Percentiles rank a stretch among this genome's conserved stretches.
Conservation (phyloP, 2,113 vertebrate genomes). For the Crotophaga sulcirostris region DNA sequence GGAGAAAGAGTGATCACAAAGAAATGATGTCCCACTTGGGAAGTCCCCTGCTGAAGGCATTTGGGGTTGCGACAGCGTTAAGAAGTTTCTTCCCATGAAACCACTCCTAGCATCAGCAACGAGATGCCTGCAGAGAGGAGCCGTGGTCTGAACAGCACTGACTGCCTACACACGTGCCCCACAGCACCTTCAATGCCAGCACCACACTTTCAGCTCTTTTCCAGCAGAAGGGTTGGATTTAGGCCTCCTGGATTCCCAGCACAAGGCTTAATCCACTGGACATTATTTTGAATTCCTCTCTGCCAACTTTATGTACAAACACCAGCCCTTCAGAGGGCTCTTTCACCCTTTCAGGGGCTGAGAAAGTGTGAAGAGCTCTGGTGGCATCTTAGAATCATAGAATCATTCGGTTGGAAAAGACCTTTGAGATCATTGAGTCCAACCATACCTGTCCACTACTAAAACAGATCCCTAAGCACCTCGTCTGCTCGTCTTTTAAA, state of each 20-base stretch:
- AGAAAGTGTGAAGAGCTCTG: neutral
- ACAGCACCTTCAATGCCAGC: neutral
- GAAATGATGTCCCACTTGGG: neutral
- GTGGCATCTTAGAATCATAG: neutral
- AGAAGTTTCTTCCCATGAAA: neutral
- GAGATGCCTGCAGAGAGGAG: accelerated
- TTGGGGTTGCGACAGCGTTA: accelerated
- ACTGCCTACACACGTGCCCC: neutral
- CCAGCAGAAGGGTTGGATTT: neutral
- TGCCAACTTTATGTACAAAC: accelerated
- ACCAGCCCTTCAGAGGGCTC: neutral
- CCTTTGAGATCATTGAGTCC: too few relatives aligned
- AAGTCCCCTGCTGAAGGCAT: neutral
- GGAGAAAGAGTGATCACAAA: neutral
- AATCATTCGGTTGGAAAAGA: too few relatives aligned
- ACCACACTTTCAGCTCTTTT: accelerated
- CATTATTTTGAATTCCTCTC: neutral
- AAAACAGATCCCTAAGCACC: too few relatives aligned
- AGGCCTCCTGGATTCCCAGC: neutral
- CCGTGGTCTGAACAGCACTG: accelerated
- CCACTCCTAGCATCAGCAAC: accelerated
- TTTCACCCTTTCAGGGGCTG: neutral
- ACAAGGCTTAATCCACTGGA: neutral
- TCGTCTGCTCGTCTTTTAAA: too few relatives aligned
- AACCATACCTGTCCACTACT: too few relatives aligned